Evolutionary conservation across 2,888 invertebrate genomes (phyloP).

Genomic region (Xestobium rufovillosum): DNA sequence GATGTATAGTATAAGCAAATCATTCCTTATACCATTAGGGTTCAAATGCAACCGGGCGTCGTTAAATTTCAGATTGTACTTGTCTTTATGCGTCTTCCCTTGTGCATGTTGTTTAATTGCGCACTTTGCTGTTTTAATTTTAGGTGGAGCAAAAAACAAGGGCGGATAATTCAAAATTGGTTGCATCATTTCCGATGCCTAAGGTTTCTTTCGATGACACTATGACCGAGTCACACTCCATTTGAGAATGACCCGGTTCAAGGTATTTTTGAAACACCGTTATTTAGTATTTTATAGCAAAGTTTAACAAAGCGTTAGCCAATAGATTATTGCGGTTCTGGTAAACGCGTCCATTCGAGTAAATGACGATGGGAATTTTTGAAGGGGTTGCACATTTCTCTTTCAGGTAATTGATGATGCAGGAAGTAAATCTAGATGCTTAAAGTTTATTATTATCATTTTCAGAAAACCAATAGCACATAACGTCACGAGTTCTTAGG

Average conservation of each 20-base stretch:
- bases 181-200: conserved; percentile 23
- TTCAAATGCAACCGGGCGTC: no score
- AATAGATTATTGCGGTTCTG: conserved; percentile 26
- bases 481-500: conserved; percentile 19
- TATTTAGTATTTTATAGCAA: conserved; percentile 17
- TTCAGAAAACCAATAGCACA: conserved; percentile 27
- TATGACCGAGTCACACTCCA: conserved; percentile 36
- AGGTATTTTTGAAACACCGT: conserved; percentile 28
- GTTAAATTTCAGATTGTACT: no score
- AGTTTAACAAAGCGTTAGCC: conserved; percentile 24
- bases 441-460: conserved; percentile 13
- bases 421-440: conserved; percentile 26
- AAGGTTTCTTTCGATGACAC: conserved; percentile 32
- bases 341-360: conserved; percentile 25
- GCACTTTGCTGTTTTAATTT: conserved; percentile 14
- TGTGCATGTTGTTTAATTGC: no score
- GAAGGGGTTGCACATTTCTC: not conserved
- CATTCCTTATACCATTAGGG: no score
- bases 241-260: conserved; percentile 31
- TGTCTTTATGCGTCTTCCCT: no score
- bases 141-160: conserved; percentile 10
- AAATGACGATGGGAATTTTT: conserved; percentile 22
- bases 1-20: no score
- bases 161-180: conserved; percentile 14
- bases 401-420: conserved; percentile 17